Base-by-base conservation (phyloP, 1,140 invertebrate genomes). In the Ectropis grisescens region DNA sequence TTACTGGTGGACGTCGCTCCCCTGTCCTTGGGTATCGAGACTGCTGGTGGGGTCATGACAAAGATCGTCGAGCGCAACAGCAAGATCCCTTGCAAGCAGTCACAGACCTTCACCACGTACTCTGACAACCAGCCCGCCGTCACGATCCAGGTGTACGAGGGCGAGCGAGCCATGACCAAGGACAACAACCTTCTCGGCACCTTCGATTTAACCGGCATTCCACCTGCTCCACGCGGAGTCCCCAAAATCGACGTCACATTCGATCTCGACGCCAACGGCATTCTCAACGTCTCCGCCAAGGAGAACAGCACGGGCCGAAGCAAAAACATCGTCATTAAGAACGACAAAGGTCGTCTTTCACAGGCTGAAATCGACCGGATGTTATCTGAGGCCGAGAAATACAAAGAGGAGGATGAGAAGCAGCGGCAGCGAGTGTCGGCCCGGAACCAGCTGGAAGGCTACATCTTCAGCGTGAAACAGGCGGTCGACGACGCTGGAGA, bases 291-390 rank as follows among this genome's bases (percentile, higher is more conserved):
- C 1, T 85, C 86, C 0, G 86, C 86, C 11, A 82, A 80, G 35
- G 74, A 79, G 34, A 69, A 65, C 48, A 91, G 89, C 47, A 92
- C 90, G 2, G 91, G 91, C 12, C 89, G 89, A 41, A 86, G 85
- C 16, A 90, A 93, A 59, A 91, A 89, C 55, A 91, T 93, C 41
- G 89, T 92, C 11, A 97, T 97, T 33, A 94, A 92, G 33, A 97
- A 97, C 66, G 95, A 98, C 72, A 96, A 96, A 68, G 94, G 95
- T 2, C 86, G 95, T 13, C 82, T 97, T 2, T 91, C 89, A 4
- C 94, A 96, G 61, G 91, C 93, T 8, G 94, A 98, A 56, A 98
- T 97, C 55, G 93, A 97, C 54, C 82, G 90, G 14, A 98, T 98
- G 96, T 83, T 98, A 11, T 75, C 86, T 6, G 90, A 92, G 29